Percentiles rank a stretch among this genome's conserved stretches.
Conservation (phyloP, 2,888 invertebrate species). For the Alloscopus bannaensis region DNA sequence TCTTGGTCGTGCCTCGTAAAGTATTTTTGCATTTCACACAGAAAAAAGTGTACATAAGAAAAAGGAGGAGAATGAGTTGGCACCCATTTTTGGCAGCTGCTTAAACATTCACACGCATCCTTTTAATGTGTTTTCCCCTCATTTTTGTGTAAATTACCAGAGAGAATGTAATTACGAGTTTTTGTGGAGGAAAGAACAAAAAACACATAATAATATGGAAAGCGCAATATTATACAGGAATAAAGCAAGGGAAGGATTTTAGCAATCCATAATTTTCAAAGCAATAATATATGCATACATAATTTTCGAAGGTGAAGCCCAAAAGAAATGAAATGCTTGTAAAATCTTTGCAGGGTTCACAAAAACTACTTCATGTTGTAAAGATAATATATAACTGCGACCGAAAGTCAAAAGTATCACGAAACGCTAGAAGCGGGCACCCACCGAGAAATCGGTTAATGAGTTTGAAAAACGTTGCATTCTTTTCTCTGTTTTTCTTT, state of each 20-base stretch:
- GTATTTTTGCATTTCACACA: slow-evolving; percentile 15
- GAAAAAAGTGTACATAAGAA: slow-evolving; percentile 11
- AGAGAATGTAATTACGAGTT: slow-evolving; percentile 34
- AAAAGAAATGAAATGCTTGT: too few relatives aligned
- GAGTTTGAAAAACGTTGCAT: neutral
- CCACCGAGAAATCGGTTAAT: slow-evolving; percentile 16
- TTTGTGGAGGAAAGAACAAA: slow-evolving; percentile 9
- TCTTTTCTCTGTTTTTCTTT: neutral
- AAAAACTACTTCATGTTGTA: too few relatives aligned
- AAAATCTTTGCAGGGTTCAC: too few relatives aligned
- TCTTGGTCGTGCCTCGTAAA: slow-evolving; percentile 2
- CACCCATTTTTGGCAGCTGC: slow-evolving; percentile 43
- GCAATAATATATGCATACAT: too few relatives aligned
- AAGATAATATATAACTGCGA: too few relatives aligned
- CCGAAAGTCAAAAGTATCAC: too few relatives aligned
- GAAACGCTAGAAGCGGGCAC: too few relatives aligned
- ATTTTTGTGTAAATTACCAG: slow-evolving; percentile 47
- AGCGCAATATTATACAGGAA: too few relatives aligned
- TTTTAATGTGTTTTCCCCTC: slow-evolving; percentile 29
- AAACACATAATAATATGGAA: too few relatives aligned
- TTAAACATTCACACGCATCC: slow-evolving; percentile 22
- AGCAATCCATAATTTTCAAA: too few relatives aligned
- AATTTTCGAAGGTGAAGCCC: too few relatives aligned
- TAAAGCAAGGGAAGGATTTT: too few relatives aligned
- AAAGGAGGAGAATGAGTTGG: slow-evolving; percentile 26